These are phyloP conservation scores for Drosophila kanekoi DNA, from an alignment of 2,888 invertebrate species.

Conservation along the genomic window DNA sequence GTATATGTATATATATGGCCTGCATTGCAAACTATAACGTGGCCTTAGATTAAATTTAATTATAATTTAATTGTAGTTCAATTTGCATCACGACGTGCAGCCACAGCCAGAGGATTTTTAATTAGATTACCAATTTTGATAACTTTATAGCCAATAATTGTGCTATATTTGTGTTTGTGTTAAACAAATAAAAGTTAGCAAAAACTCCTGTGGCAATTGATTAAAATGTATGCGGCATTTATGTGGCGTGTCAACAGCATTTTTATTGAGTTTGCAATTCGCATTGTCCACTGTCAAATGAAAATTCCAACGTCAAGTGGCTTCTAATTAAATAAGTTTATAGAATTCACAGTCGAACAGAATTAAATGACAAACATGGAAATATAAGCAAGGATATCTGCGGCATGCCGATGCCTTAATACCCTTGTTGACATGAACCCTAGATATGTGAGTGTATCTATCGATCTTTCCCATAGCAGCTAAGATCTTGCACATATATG, in stretches of 20 bases:
- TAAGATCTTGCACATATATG: too few species aligned
- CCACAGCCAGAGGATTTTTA: constrained; percentile 32
- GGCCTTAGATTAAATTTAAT: constrained; percentile 45
- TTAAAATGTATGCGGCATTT: constrained; percentile 23
- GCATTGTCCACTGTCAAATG: constrained; percentile 13
- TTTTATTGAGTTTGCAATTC: constrained; percentile 27
- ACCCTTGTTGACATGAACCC: too few species aligned
- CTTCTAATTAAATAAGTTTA: constrained; percentile 58
- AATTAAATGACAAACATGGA: constrained; percentile 20
- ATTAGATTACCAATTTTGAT: constrained; percentile 51
- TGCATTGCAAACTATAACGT: constrained; percentile 38
- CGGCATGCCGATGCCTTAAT: too few species aligned
- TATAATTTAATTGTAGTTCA: constrained; percentile 47
- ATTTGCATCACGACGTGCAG: constrained; percentile 49
- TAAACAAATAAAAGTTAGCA: constrained; percentile 17
- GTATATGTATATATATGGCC: too few species aligned
- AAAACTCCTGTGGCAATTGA: constrained; percentile 8
- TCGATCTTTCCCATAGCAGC: too few species aligned
- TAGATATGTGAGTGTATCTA: too few species aligned
- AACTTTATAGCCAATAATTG: constrained; percentile 39
- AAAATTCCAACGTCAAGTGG: constrained; percentile 24
- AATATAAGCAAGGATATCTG: neutral
- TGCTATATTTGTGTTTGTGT: constrained; percentile 26
- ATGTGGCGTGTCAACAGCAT: constrained; percentile 31
- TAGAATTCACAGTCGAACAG: constrained; percentile 20